phyloP scores from a whole-genome alignment of 2,888 invertebrate species.

The Anthoptus insignis region DNA sequence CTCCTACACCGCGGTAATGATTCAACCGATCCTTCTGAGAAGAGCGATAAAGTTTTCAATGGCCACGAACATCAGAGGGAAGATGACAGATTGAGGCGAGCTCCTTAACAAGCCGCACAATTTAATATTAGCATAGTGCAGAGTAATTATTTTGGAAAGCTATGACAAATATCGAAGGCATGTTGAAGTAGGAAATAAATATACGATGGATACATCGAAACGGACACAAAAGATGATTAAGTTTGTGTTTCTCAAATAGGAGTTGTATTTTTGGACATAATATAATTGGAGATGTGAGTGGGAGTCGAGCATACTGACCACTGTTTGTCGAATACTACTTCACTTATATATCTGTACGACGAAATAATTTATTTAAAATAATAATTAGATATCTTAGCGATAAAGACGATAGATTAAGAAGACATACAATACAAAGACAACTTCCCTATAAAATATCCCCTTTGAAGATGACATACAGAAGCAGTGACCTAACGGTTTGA shows the following conservation, averaged over 20 bases:
- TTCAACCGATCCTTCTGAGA: slow-evolving; percentile 50
- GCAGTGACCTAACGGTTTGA: too few relatives aligned
- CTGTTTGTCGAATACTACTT: too few relatives aligned
- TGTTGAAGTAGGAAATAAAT: not conserved
- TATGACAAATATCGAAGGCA: slow-evolving; percentile 19
- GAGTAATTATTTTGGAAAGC: slow-evolving; percentile 13
- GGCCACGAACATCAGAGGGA: slow-evolving; percentile 15
- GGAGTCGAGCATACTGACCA: too few relatives aligned
- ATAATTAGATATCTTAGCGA: too few relatives aligned
- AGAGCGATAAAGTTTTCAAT: slow-evolving; percentile 34
- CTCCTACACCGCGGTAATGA: slow-evolving; percentile 43
- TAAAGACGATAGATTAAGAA: too few relatives aligned
- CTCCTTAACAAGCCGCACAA: slow-evolving; percentile 36
- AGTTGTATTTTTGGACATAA: not conserved
- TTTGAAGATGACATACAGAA: too few relatives aligned
- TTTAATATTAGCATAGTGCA: slow-evolving; percentile 30
- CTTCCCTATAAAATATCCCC: too few relatives aligned
- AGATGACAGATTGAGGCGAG: slow-evolving; percentile 35
- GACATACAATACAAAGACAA: too few relatives aligned
- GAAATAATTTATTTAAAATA: too few relatives aligned
- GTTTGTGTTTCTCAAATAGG: not conserved
- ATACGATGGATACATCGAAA: not conserved
- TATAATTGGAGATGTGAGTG: too few relatives aligned
- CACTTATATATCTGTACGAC: too few relatives aligned
- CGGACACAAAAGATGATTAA: not conserved